Evolutionary conservation across 2,888 invertebrate genomes (phyloP), one percentile per base, ranked within the genome.

Genomic region (Eulithis testata): DNA sequence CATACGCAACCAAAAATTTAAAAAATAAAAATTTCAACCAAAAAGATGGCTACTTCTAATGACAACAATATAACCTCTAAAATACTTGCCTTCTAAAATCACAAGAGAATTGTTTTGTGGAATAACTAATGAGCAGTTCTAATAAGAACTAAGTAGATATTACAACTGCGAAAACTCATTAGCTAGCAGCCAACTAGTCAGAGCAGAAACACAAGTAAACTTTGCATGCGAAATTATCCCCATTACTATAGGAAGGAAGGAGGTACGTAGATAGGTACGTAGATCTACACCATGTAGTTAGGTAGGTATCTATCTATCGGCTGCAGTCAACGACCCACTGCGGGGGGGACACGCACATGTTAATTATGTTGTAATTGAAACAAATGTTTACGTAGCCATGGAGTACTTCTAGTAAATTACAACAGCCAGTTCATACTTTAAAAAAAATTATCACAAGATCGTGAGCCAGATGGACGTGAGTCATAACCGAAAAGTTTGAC

Each of bases 341-440:
- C 66, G 73, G 73, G 73, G 73, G 73, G 66, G 71, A 66, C 45
- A 11, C 11, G 57, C 66, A 72, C 65, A 68, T 65, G 66, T 63
- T 63, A 63, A 61, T 63, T 60, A 64, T 66, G 49, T 64, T 51
- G 65, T 70, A 70, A 72, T 70, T 69, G 64, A 66, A 66, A 70
- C 69, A 70, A 70, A 67, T 60, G 67, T 57, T 66, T 58, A 61
- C 61, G 45, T 44, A 61, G 43, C 40, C 45, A 55, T 62, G 54
- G 54, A 21, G 47, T 52, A 52, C 52, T 52, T 47, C 14, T 49
- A 49, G 21, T 47, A 47, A 47, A 47, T 21, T 49, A 49, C 21
- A 49, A 14, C 9, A 21, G 3, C 12, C 21, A 8, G 21, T 49
- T 9, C 3, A 21, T 49, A 49, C 9, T 47, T 47, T 14, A 14